These are phyloP conservation scores for Entomyzon cyanotis DNA, from an alignment of 2,113 vertebrate species.

Conservation along the genomic window DNA sequence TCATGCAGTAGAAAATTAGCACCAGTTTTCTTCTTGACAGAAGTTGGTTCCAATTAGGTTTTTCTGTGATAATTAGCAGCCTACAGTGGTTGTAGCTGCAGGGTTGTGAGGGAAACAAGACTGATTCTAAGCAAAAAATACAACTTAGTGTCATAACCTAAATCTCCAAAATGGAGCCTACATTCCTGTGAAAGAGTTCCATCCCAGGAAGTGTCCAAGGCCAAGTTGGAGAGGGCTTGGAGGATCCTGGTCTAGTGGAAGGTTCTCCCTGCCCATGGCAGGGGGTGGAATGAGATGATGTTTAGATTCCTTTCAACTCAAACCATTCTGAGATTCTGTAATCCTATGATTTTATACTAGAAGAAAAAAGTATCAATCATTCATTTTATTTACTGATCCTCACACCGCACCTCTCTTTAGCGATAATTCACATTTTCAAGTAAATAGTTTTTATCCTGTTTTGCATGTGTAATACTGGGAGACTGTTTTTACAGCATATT, in stretches of 20 bases:
- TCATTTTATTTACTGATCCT: not conserved
- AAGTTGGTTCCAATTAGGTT: not conserved
- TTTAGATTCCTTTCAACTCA: not conserved
- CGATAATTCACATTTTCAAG: not conserved
- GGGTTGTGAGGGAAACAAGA: not conserved
- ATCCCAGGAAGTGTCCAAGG: not conserved
- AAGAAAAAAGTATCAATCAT: not conserved
- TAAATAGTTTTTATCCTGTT: not conserved
- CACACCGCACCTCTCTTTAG: not conserved
- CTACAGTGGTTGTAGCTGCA: not conserved
- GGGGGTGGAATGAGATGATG: accelerated
- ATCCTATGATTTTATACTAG: too few species aligned
- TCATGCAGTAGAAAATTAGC: not conserved
- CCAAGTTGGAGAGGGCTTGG: accelerated
- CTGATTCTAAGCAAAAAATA: not conserved
- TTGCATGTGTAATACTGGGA: not conserved
- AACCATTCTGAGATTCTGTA: not conserved
- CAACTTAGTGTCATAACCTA: too few species aligned
- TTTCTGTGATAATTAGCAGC: not conserved
- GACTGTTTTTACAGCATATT: accelerated
- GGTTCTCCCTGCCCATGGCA: accelerated
- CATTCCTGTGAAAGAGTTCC: not conserved
- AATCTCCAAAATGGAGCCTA: not conserved
- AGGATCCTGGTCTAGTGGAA: not conserved
- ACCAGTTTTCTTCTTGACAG: not conserved